phyloP scores from a whole-genome alignment of 2,797 vertebrate genomes.

The Ceyx erithaca region DNA sequence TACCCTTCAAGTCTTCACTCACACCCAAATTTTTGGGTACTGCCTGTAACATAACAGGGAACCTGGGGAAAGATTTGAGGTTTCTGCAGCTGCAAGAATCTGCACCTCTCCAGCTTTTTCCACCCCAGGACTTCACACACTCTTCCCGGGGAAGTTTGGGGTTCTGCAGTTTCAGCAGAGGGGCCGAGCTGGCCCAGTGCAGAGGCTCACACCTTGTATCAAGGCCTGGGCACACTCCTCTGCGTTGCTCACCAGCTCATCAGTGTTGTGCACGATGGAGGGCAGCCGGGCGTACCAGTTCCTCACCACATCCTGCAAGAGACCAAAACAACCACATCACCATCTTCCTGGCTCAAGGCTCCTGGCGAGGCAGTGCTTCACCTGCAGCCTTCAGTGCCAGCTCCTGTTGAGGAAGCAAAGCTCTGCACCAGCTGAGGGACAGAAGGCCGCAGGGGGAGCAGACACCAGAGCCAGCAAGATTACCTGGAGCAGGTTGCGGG shows the following conservation, averaged over 20 bases:
- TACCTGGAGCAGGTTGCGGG: conserved; percentile 95
- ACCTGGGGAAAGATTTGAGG: neutral
- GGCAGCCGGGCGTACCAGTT: conserved; percentile 93
- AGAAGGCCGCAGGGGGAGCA: neutral
- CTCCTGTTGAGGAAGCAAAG: neutral
- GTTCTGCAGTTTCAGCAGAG: neutral
- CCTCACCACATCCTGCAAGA: conserved; percentile 90
- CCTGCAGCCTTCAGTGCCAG: neutral
- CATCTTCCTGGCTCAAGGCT: neutral
- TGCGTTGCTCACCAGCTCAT: conserved; percentile 84
- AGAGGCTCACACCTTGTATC: conserved; percentile 78
- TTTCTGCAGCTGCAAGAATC: neutral
- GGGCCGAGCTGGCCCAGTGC: neutral
- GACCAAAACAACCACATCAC: neutral
- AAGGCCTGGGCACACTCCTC: conserved; percentile 88
- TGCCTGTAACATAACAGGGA: neutral
- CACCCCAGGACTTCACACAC: neutral
- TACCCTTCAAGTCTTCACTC: neutral
- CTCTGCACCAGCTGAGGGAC: neutral
- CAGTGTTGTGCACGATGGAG: conserved; percentile 81
- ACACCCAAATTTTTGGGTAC: neutral
- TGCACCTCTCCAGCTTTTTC: rapidly evolving
- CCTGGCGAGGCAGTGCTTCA: neutral
- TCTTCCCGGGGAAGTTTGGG: rapidly evolving
- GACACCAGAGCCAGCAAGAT: neutral